phyloP scores from a whole-genome alignment of 1,140 invertebrate species.

The Drosophila nannoptera region DNA sequence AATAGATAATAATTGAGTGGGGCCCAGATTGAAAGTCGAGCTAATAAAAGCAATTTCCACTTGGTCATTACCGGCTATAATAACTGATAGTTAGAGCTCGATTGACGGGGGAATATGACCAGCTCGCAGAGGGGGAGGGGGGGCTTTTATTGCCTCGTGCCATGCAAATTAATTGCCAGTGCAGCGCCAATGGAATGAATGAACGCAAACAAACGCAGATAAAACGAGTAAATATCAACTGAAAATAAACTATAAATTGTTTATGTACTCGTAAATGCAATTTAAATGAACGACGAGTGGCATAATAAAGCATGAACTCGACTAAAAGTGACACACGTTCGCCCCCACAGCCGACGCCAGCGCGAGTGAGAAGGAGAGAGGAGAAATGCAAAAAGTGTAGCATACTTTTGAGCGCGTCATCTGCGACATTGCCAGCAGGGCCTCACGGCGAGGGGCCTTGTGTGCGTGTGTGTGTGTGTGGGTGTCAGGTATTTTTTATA shows the following conservation, averaged over 20 bases:
- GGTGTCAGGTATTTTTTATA: constrained; percentile 10
- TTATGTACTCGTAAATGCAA: constrained; percentile 47
- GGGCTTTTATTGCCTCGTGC: no score
- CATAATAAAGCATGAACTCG: constrained; percentile 66
- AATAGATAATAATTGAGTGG: no score
- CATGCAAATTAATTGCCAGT: constrained; percentile 13
- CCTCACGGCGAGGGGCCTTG: no score
- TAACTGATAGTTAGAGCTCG: no score
- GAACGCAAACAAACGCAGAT: no score
- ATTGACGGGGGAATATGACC: no score
- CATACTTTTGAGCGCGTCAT: constrained; percentile 41
- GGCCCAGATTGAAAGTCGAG: no score
- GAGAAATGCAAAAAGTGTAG: constrained; percentile 49
- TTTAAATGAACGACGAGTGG: constrained; percentile 70
- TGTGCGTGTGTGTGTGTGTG: constrained; percentile 11
- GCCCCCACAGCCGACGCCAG: constrained; percentile 42
- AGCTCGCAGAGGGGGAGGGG: no score
- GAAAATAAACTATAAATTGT: constrained; percentile 6
- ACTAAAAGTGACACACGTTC: constrained; percentile 57
- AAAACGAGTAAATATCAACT: no score
- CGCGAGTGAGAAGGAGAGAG: constrained; percentile 16
- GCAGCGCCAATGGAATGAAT: neutral
- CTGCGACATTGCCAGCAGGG: no score
- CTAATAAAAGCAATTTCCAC: no score
- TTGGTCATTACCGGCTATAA: no score